phyloP scores from a whole-genome alignment of 2,888 invertebrate species.

The Parnassius apollo region DNA sequence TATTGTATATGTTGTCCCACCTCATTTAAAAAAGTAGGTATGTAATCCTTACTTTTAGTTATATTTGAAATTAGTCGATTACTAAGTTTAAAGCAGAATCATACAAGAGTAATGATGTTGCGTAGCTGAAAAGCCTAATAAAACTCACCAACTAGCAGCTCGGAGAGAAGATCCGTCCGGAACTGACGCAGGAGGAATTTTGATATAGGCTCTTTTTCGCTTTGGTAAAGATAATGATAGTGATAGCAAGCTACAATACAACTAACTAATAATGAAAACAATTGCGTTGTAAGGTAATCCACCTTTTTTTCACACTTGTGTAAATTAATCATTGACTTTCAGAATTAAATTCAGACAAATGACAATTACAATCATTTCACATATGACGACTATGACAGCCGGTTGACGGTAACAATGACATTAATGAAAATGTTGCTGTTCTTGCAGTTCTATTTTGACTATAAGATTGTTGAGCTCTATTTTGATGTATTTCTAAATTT shows the following conservation, averaged over 20 bases:
- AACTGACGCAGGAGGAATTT: constrained; percentile 69
- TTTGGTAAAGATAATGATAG: constrained; percentile 20
- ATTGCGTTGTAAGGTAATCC: constrained; percentile 5
- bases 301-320: constrained; percentile 9
- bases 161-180: constrained; percentile 60
- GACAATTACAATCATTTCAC: not conserved
- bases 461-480: too few relatives aligned
- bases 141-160: constrained; percentile 61
- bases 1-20: too few relatives aligned
- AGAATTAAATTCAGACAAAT: constrained; percentile 24
- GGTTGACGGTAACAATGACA: constrained; percentile 7
- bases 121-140: constrained; percentile 9
- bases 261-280: not conserved
- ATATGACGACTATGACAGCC: constrained; percentile 23
- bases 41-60: not conserved
- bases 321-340: constrained; percentile 20
- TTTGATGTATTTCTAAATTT: too few relatives aligned
- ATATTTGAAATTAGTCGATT: not conserved
- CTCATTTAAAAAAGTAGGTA: too few relatives aligned
- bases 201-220: constrained; percentile 40
- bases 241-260: constrained; percentile 10
- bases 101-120: not conserved
- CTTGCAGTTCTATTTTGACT: too few relatives aligned
- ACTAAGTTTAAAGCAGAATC: not conserved
- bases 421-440: too few relatives aligned